Evolutionary conservation across 1,140 invertebrate species (phyloP).

Genomic region (Zaprionus vittiger): DNA sequence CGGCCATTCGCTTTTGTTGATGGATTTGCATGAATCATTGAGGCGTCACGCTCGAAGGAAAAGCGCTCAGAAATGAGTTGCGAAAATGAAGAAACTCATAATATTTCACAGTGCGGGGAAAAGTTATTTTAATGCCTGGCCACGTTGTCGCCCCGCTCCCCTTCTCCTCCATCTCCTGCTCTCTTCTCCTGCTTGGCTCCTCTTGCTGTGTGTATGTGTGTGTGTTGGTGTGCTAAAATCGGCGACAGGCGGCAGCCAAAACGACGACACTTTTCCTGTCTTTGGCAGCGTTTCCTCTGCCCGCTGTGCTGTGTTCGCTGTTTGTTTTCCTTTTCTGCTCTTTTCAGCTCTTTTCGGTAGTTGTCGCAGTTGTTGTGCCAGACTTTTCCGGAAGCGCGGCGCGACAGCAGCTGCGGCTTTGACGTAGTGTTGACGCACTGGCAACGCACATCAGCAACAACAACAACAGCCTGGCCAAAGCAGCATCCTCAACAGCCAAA

Average conservation of each 20-base stretch:
- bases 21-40: conserved; percentile 83
- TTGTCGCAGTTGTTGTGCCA: conserved; percentile 64
- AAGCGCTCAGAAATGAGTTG: conserved; percentile 72
- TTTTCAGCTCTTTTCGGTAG: conserved; percentile 31
- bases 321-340: conserved; percentile 27
- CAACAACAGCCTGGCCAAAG: conserved; percentile 13
- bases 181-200: neutral
- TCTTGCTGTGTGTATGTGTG: conserved; percentile 12
- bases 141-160: conserved; percentile 24
- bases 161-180: neutral
- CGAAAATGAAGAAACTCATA: conserved; percentile 50
- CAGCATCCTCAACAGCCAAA: conserved; percentile 55
- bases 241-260: conserved; percentile 65
- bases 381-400: conserved; percentile 81
- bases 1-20: conserved; percentile 46
- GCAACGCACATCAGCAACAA: conserved; percentile 31
- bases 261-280: conserved; percentile 75
- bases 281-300: conserved; percentile 72
- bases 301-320: conserved; percentile 28
- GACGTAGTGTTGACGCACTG: conserved; percentile 74
- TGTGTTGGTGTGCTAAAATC: conserved; percentile 55
- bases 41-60: conserved; percentile 77
- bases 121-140: conserved; percentile 74
- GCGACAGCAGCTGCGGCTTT: conserved; percentile 75
- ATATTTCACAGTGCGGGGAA: conserved; percentile 68